A percentile compares a stretch with the other conserved stretches of the same genome.
Evolutionary conservation across 2,797 vertebrate genomes (phyloP).

Genomic region (Catharus ustulatus): DNA sequence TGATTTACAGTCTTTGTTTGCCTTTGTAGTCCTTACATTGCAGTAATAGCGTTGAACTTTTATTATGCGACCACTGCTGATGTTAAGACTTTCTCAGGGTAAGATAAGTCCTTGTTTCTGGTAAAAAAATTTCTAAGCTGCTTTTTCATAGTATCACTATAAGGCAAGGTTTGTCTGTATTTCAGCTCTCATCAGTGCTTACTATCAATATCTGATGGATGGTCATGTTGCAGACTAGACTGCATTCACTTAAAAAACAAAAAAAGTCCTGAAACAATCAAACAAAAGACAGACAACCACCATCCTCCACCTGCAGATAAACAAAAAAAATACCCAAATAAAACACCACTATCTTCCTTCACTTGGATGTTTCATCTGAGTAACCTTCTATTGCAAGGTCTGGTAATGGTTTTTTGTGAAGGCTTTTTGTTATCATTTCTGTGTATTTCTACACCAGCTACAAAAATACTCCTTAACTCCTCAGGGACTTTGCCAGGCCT

Average conservation of each 20-base stretch:
- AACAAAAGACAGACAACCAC: background rate
- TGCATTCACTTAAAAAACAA: background rate
- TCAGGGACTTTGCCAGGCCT: background rate
- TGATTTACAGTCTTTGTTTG: background rate
- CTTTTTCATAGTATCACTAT: background rate
- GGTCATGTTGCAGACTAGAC: background rate
- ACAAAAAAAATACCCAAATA: background rate
- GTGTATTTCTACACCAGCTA: background rate
- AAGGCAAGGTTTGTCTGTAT: background rate
- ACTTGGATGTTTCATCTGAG: background rate
- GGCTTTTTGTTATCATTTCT: background rate
- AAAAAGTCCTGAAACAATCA: no score
- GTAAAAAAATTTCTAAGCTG: background rate
- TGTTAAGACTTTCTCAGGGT: background rate
- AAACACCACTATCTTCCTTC: background rate
- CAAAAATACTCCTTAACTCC: background rate
- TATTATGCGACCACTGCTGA: background rate
- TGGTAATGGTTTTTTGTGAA: background rate
- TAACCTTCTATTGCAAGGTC: background rate
- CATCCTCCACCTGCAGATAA: fast-evolving
- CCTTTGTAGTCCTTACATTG: background rate
- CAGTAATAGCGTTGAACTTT: background rate
- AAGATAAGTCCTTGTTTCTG: background rate
- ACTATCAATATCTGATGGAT: background rate
- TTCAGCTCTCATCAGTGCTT: background rate